Base-by-base conservation (phyloP, 1,140 invertebrate genomes). In the Condylostylus longicornis region DNA sequence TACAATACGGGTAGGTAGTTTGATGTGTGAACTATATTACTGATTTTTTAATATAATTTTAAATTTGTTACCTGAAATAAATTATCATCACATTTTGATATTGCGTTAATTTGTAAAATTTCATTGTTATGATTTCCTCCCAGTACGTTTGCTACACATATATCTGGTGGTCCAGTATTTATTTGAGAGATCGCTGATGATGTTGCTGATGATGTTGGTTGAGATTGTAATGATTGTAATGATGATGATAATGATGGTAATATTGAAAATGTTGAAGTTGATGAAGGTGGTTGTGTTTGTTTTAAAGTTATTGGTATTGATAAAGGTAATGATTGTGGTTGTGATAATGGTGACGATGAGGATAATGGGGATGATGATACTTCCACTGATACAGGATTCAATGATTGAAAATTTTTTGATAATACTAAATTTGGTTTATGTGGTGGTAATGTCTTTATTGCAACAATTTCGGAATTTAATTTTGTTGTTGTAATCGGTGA, bases 121-220 rank as follows among this genome's bases (percentile, higher is more conserved):
- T 53, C 29, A 58, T 54, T 27, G 52, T 48, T 25, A 63, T 38
- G 5, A 63, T 63, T 25, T 63, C 64, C 33, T 65, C 55, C 55
- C 33, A 58, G 37, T 2, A 48, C 55, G 38, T 58, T 58, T 36
- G 53, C 49, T 4, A 58, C 55, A 36, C 50, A 58, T 21, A 58
- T 51, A 20, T 58, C 55, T 15, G 55, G 55, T 5, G 55, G 53
- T 12, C 56, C 50, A 15, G 51, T 44, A 4, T 43, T 43, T 6
- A 7, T n/a, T 8, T 6, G 5, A 45, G 4, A 59, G 20, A 42
- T 61, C 54, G 1, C 47, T 50, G 2, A 39, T 40, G 9, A 43
- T 47, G 42, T 58, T 58, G 29, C 45, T 41, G 29, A 50, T 39
- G 7, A 39, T 21, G 37, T 21, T 27, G 46, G 38, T 1, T 31